Base-by-base conservation (phyloP, 1,140 invertebrate species). In the Meloidogyne hapla region DNA sequence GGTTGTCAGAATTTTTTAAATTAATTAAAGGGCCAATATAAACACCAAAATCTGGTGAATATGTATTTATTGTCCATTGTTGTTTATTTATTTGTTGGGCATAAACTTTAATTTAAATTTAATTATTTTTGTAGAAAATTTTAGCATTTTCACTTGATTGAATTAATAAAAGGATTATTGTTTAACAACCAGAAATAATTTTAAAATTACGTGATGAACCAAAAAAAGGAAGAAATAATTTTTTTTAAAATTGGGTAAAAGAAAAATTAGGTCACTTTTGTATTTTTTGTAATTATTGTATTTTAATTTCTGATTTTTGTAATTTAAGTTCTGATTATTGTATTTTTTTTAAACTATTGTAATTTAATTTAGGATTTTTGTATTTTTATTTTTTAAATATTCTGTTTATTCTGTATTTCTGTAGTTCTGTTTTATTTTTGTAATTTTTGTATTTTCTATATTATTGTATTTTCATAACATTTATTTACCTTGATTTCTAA, bases 31-130 rank as follows among this genome's bases (percentile, higher is more conserved):
- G 65, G 0, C 65, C 65, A 25, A 67, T 42, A 21, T 67, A 67
- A 42, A 67, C 21, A 42, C 65, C 65, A 42, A n/a, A 67, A 21
- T 67, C 65, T 67, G 65, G 21, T 33, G 28, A 38, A 42, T 67
- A 67, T 42, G 18, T 42, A 21, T 67, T 67, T 21, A 67, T 42
- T 42, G 28, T n/a, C 18, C 1, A 67, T 67, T 67, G 48, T 48
- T 5, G 33, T 15, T 5, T 48, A n/a, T 56, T 13, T 4, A n/a
- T 56, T 56, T 56, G 48, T 56, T 56, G 48, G 8, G 48, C 18
- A 56, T n/a, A 56, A 56, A 56, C 48, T 56, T 56, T 15, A 56
- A 56, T n/a, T 45, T 56, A 9, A n/a, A 56, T 56, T 56, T 56
- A 56, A 6, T n/a, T 56, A 8, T n/a, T 56, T 21, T 56, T 45